phyloP scores from a whole-genome alignment of 2,888 invertebrate genomes.

The Cephus nigrinus region DNA sequence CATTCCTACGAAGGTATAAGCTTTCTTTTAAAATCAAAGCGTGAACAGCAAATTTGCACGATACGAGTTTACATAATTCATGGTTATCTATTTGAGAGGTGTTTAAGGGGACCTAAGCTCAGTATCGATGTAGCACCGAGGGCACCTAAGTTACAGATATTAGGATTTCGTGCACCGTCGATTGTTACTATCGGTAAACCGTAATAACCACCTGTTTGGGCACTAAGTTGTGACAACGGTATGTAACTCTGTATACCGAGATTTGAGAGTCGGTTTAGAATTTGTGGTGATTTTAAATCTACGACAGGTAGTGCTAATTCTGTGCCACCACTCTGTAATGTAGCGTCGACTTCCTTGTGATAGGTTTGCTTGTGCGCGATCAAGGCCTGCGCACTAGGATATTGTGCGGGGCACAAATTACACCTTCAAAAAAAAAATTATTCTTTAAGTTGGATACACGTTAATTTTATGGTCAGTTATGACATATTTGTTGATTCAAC shows the following conservation, averaged over 20 bases:
- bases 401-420: slow-evolving; percentile 79
- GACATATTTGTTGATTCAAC: neutral
- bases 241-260: slow-evolving; percentile 82
- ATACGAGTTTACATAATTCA: slow-evolving; percentile 30
- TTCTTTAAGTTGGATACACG: neutral
- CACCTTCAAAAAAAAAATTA: slow-evolving; percentile 65
- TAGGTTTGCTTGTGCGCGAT: slow-evolving; percentile 75
- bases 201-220: slow-evolving; percentile 72
- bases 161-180: slow-evolving; percentile 73
- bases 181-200: slow-evolving; percentile 79
- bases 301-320: slow-evolving; percentile 81
- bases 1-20: too few species aligned
- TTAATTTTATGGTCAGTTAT: neutral
- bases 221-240: slow-evolving; percentile 75
- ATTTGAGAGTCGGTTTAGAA: slow-evolving; percentile 72
- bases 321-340: slow-evolving; percentile 61
- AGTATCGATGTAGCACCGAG: slow-evolving; percentile 78
- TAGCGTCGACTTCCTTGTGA: slow-evolving; percentile 67
- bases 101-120: slow-evolving; percentile 78
- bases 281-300: slow-evolving; percentile 77
- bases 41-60: neutral
- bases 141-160: slow-evolving; percentile 71
- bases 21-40: too few species aligned
- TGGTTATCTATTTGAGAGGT: slow-evolving; percentile 62
- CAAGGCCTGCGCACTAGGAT: slow-evolving; percentile 73